These are phyloP conservation scores for Callyntrura sp. DNA, from an alignment of 2,888 invertebrate genomes.

Conservation along the genomic window DNA sequence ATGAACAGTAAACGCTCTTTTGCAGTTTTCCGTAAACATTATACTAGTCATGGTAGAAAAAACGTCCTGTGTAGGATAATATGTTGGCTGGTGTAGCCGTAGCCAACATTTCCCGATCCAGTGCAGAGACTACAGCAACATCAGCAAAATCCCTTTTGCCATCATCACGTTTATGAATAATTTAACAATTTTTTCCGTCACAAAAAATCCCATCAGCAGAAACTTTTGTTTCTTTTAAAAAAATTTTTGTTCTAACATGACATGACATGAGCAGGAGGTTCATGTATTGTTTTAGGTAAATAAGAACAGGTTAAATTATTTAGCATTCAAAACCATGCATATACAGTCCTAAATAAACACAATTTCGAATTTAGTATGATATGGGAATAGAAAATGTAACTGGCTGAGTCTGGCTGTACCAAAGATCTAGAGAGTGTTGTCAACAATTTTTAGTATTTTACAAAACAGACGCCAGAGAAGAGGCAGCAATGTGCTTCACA, in stretches of 20 bases:
- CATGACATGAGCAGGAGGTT: not conserved
- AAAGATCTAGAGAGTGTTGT: not conserved
- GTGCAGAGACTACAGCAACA: not conserved
- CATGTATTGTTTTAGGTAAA: not conserved
- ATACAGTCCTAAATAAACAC: slow-evolving; percentile 22
- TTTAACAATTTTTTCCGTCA: slow-evolving; percentile 31
- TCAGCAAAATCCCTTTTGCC: not conserved
- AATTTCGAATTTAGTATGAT: not conserved
- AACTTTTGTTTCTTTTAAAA: slow-evolving; percentile 31
- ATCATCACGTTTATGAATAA: slow-evolving; percentile 34
- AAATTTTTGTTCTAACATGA: not conserved
- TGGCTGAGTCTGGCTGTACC: not conserved
- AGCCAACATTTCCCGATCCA: not conserved
- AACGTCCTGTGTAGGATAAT: slow-evolving; percentile 8
- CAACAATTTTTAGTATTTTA: not conserved
- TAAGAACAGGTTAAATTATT: not conserved
- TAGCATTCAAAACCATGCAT: not conserved
- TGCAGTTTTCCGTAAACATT: not conserved
- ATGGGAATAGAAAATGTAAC: not conserved
- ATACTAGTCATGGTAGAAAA: not conserved
- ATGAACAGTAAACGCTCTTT: slow-evolving; percentile 3
- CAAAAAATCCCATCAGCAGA: slow-evolving; percentile 28
- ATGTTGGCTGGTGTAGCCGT: no score
- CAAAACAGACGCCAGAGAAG: not conserved
- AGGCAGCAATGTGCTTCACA: not conserved